phyloP scores from a whole-genome alignment of 1,140 invertebrate species.

The Augochlora pura region DNA sequence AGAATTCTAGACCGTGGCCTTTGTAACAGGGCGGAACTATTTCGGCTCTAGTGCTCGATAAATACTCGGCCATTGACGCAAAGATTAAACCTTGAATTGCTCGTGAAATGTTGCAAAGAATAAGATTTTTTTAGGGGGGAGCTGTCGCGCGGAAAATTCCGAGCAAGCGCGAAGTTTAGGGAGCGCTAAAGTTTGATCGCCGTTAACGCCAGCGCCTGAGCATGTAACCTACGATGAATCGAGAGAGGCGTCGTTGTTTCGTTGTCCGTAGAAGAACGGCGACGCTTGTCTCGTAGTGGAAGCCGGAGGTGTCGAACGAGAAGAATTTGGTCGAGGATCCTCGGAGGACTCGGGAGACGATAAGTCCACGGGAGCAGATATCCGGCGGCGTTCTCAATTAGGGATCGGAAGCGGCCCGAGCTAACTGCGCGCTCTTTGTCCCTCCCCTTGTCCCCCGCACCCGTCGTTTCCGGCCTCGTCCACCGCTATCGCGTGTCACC shows the following conservation, averaged over 20 bases:
- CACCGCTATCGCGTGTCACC: slow-evolving; percentile 54
- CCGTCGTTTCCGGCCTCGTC: slow-evolving; percentile 38
- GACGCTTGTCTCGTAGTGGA: slow-evolving; percentile 36
- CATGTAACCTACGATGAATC: slow-evolving; percentile 26
- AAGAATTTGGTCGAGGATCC: neutral
- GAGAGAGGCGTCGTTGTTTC: slow-evolving; percentile 27
- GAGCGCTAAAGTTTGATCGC: slow-evolving; percentile 29
- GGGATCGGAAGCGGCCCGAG: slow-evolving; percentile 56
- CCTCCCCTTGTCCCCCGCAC: slow-evolving; percentile 24
- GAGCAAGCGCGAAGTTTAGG: too few relatives aligned
- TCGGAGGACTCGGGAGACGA: slow-evolving; percentile 19
- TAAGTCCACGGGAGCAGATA: slow-evolving; percentile 55
- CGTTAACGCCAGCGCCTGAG: slow-evolving; percentile 18
- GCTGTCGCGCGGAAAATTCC: too few relatives aligned
- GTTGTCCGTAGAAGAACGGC: too few relatives aligned
- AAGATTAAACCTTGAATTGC: too few relatives aligned
- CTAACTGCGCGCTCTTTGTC: slow-evolving; percentile 59
- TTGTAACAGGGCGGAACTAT: neutral
- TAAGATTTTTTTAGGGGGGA: too few relatives aligned
- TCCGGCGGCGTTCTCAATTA: slow-evolving; percentile 61
- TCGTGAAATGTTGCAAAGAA: too few relatives aligned
- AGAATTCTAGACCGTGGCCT: neutral
- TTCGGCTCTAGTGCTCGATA: neutral
- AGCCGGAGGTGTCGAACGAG: neutral
- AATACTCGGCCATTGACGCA: too few relatives aligned